These are phyloP conservation scores for Cygnus olor DNA, from an alignment of 2,797 vertebrate genomes.

Conservation along the genomic window DNA sequence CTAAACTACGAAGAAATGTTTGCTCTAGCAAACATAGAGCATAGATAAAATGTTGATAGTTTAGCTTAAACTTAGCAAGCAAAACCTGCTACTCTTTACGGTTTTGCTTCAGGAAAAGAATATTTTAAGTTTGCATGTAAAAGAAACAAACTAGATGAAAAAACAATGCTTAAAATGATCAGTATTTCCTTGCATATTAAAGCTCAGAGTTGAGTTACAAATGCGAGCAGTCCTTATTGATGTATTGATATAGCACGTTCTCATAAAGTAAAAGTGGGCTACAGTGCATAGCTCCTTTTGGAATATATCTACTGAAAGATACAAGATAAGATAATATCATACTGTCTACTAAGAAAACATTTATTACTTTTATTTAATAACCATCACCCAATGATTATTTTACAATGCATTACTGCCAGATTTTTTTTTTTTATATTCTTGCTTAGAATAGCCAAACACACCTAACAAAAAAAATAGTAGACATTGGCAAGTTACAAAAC, in stretches of 20 bases:
- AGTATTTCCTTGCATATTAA: not conserved
- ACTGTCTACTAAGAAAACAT: not conserved
- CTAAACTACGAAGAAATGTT: not conserved
- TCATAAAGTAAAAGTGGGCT: not conserved
- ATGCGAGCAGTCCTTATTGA: not conserved
- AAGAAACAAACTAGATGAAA: not conserved
- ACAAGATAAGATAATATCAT: not conserved
- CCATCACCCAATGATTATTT: not conserved
- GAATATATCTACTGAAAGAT: not conserved
- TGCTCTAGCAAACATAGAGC: not conserved
- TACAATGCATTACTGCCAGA: not conserved
- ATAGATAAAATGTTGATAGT: not conserved
- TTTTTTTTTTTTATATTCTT: not conserved
- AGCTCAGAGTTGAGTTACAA: not conserved
- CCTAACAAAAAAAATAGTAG: not conserved
- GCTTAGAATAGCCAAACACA: not conserved
- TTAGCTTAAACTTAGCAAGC: not conserved
- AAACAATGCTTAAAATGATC: not conserved
- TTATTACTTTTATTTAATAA: not conserved
- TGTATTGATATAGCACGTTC: not conserved
- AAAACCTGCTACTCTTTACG: not conserved
- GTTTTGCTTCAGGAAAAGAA: not conserved
- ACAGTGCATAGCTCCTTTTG: not conserved
- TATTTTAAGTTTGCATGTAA: not conserved
- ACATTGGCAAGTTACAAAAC: not conserved